Evolutionary conservation across 92 coral and sea anemone genomes (phyloP), one percentile per base, ranked within the genome.

Genomic region (Virgularia gustaviana): DNA sequence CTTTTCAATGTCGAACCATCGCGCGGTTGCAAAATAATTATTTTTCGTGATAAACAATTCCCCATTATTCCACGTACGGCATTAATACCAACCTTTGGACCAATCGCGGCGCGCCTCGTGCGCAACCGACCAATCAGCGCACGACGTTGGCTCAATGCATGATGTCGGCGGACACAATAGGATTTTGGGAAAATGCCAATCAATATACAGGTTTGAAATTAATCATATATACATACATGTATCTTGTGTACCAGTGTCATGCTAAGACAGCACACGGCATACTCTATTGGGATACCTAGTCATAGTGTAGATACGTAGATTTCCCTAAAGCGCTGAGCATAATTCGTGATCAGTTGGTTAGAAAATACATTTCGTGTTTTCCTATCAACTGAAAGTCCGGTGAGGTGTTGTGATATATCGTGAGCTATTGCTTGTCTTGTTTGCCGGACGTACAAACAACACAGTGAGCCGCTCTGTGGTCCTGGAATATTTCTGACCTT

Each of bases 401-500:
- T 52, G 58, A 22, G 58, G 22, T 52, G 58, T 52, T 52, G 30
- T 47, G n/a, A n/a, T n/a, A n/a, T 52, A 22, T 52, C 58, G 58
- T 52, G 58, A 52, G 58, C 31, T 22, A 33, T 52, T 52, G 30
- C 31, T 16, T 22, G 58, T 28, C 31, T 52, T 28, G 29, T 22
- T 33, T 3, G 3, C 13, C 29, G n/a, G n/a, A n/a, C n/a, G n/a
- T n/a, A n/a, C n/a, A n/a, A n/a, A n/a, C n/a, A n/a, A n/a, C 29
- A 52, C 30, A 52, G 30, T 18, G 34, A 49, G 18, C 22, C 10
- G 0, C 55, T 29, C 57, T 67, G n/a, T n/a, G n/a, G n/a, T n/a
- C 74, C 74, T 67, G 74, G 74, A 67, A 45, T 44, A 37, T n/a
- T 20, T 52, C 28, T 52, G 58, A 67, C 35, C 58, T 45, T 33